Percentiles rank a stretch among this genome's conserved stretches.
Conservation (phyloP, 92 coral and sea anemone species). For the Porites rus region DNA sequence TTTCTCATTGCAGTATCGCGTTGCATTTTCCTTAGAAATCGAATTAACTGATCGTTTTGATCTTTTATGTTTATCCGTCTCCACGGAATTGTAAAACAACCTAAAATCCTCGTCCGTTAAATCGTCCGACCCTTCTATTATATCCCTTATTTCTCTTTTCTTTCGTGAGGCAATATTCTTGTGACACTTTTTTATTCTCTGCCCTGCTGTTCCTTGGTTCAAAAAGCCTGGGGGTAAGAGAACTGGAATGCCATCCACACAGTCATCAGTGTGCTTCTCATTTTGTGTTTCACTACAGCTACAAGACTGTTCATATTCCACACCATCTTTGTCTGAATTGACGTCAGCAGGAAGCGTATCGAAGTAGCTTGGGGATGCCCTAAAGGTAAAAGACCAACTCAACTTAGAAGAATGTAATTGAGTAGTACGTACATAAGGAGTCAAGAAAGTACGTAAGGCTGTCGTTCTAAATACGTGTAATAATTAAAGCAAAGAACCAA, state of each 20-base stretch:
- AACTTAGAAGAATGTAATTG: too few relatives aligned
- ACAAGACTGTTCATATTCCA: neutral
- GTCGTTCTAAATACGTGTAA: too few relatives aligned
- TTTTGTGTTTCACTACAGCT: neutral
- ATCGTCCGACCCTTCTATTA: constrained; percentile 1
- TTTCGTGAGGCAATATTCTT: neutral
- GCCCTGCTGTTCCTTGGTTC: neutral
- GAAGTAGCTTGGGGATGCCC: neutral
- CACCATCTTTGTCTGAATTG: neutral
- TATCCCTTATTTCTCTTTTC: neutral
- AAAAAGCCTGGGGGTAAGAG: neutral
- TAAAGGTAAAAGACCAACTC: neutral
- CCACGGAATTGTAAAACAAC: neutral
- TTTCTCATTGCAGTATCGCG: constrained; percentile 13
- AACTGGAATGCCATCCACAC: neutral
- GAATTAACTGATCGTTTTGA: neutral
- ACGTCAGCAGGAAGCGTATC: neutral
- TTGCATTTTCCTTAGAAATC: constrained; percentile 37
- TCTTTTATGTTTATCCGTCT: neutral
- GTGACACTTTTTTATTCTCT: constrained; percentile 18
- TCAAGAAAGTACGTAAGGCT: too few relatives aligned
- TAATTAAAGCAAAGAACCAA: too few relatives aligned
- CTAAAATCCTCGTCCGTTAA: constrained; percentile 19
- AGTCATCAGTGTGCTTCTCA: neutral
- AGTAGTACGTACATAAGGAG: too few relatives aligned